Evolutionary conservation across 2,797 vertebrate species (phyloP).

Genomic region (Valencia hispanica): DNA sequence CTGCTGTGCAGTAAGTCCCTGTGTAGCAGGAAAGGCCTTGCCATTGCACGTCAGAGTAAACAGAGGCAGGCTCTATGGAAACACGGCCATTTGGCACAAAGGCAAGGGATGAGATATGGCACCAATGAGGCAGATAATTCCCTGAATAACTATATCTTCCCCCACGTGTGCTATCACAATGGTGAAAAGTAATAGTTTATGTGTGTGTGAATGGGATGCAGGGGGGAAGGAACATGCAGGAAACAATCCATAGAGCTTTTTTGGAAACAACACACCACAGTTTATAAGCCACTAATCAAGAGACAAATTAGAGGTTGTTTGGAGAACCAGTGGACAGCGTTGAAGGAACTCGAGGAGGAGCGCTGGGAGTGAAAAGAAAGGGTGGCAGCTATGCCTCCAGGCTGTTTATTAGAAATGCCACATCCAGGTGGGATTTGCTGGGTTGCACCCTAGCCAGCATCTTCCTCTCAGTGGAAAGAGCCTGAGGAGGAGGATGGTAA

Average conservation of each 20-base stretch:
- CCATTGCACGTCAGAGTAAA: constrained; percentile 76
- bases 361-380: constrained; percentile 59
- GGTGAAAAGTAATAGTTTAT: constrained; percentile 53
- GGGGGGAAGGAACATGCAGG: constrained; percentile 25
- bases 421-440: constrained; percentile 82
- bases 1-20: constrained; percentile 77
- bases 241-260: constrained; percentile 52
- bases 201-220: constrained; percentile 32
- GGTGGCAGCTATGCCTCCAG: constrained; percentile 71
- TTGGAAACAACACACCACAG: constrained; percentile 42
- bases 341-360: constrained; percentile 52
- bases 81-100: constrained; percentile 71
- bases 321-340: constrained; percentile 42
- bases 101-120: constrained; percentile 72
- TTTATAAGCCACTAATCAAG: constrained; percentile 59
- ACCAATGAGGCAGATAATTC: constrained; percentile 81
- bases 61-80: constrained; percentile 76
- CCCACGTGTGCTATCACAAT: constrained; percentile 65
- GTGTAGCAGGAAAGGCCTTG: constrained; percentile 69
- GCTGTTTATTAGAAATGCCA: constrained; percentile 84
- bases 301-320: constrained; percentile 63
- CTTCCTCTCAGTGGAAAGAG: constrained; percentile 79
- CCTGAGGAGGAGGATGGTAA: constrained; percentile 79
- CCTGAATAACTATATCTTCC: constrained; percentile 76
- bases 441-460: constrained; percentile 72